A percentile compares a stretch with the other conserved stretches of the same genome.
Conservation (phyloP, 2,888 invertebrate species). For the Atrina japonica region DNA sequence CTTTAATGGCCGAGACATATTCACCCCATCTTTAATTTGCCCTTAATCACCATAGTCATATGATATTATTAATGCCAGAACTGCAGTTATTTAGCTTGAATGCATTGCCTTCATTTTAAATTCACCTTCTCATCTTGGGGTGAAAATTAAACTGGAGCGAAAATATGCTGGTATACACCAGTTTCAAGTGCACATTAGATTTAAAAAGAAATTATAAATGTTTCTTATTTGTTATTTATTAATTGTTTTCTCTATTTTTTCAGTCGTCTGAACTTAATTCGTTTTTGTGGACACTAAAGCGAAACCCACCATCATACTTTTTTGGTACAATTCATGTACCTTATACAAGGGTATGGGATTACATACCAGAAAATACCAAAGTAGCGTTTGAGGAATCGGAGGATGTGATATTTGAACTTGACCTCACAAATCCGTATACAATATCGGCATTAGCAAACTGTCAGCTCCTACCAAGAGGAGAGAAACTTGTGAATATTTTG, state of each 20-base stretch:
- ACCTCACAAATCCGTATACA: slow-evolving; percentile 82
- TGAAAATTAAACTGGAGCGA: no score
- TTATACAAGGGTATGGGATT: slow-evolving; percentile 83
- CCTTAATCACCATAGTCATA: no score
- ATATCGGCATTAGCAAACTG: slow-evolving; percentile 81
- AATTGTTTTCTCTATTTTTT: slow-evolving; percentile 36
- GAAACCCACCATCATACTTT: slow-evolving; percentile 81
- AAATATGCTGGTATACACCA: no score
- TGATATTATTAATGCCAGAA: no score
- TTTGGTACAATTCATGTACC: slow-evolving; percentile 84
- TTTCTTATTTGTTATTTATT: no score
- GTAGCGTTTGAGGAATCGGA: slow-evolving; percentile 82
- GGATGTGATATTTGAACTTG: slow-evolving; percentile 83
- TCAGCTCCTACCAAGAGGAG: slow-evolving; percentile 81
- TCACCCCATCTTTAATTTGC: no score
- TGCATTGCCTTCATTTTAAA: no score
- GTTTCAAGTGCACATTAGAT: no score
- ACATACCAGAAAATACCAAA: slow-evolving; percentile 82
- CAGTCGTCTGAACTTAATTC: slow-evolving; percentile 75
- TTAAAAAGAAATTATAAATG: no score
- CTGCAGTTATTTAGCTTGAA: no score
- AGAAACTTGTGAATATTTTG: slow-evolving; percentile 79
- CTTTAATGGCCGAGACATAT: no score
- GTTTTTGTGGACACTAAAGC: slow-evolving; percentile 80
- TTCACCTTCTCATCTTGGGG: no score